phyloP scores from a whole-genome alignment of 2,797 vertebrate species.

The Manis crassicaudata region DNA sequence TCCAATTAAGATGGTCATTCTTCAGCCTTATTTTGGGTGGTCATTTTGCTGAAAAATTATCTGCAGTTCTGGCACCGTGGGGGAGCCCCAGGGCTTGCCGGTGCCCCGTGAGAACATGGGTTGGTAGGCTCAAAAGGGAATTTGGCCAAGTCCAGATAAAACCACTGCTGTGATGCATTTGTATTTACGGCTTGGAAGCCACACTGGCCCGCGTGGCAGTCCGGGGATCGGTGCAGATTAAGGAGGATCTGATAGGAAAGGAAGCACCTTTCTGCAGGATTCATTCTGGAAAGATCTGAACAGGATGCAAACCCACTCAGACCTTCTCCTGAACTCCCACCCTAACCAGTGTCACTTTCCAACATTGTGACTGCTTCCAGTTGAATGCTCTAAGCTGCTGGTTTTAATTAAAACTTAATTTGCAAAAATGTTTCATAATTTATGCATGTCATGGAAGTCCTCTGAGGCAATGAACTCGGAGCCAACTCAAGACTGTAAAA shows the following conservation, averaged over 20 bases:
- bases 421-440: conserved; percentile 80
- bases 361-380: conserved; percentile 75
- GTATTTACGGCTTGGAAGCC: not conserved
- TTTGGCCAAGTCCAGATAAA: conserved; percentile 44
- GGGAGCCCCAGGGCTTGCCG: not conserved
- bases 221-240: not conserved
- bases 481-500: conserved; percentile 68
- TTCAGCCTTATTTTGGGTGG: conserved; percentile 74
- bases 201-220: not conserved
- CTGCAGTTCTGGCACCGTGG: conserved; percentile 2
- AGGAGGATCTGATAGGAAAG: conserved; percentile 11
- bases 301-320: conserved; percentile 73
- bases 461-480: conserved; percentile 71
- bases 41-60: conserved; percentile 69
- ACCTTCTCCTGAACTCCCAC: conserved; percentile 78
- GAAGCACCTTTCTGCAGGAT: conserved; percentile 39
- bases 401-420: conserved; percentile 83
- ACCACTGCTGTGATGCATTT: not conserved
- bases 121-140: conserved; percentile 45
- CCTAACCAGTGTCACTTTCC: conserved; percentile 75
- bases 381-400: conserved; percentile 73
- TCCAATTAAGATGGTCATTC: conserved; percentile 77
- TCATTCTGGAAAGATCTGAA: conserved; percentile 50
- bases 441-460: conserved; percentile 77
- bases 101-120: not conserved